phyloP scores from a whole-genome alignment of 2,888 invertebrate genomes.

The Imbricaverruca yamaguchii region DNA sequence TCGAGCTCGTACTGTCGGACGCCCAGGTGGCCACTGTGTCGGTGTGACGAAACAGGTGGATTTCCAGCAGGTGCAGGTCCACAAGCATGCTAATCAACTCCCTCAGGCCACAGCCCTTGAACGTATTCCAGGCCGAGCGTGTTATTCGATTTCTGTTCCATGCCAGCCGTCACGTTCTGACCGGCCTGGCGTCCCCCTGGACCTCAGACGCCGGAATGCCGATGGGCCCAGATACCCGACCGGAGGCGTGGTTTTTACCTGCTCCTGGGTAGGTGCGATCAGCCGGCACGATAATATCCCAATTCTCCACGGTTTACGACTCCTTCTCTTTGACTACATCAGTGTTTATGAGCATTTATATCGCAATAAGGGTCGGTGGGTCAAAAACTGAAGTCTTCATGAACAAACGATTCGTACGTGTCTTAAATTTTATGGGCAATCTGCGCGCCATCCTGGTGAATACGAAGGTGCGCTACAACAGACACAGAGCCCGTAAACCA shows the following conservation, averaged over 20 bases:
- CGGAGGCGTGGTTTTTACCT: not conserved
- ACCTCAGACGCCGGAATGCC: not conserved
- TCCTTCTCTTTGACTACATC: not conserved
- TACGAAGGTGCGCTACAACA: not conserved
- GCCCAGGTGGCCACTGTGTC: too few species aligned
- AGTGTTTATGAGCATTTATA: slow-evolving; percentile 8
- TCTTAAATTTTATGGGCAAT: not conserved
- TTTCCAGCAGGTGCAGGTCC: too few species aligned
- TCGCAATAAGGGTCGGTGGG: not conserved
- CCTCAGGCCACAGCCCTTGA: too few species aligned
- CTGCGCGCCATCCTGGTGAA: not conserved
- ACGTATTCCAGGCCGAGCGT: too few species aligned
- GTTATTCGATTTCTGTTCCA: too few species aligned
- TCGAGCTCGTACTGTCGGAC: too few species aligned
- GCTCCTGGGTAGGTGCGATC: not conserved
- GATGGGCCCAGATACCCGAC: not conserved
- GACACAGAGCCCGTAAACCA: not conserved
- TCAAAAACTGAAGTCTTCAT: not conserved
- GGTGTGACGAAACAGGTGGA: too few species aligned
- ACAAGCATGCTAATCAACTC: too few species aligned
- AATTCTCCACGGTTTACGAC: not conserved
- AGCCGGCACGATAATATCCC: not conserved
- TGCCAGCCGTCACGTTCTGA: too few species aligned
- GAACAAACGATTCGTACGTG: not conserved
- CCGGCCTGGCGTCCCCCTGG: too few species aligned